Evolutionary conservation across 2,113 vertebrate species (phyloP), one percentile per base, ranked within the genome.

Genomic region (Phoxinus phoxinus): DNA sequence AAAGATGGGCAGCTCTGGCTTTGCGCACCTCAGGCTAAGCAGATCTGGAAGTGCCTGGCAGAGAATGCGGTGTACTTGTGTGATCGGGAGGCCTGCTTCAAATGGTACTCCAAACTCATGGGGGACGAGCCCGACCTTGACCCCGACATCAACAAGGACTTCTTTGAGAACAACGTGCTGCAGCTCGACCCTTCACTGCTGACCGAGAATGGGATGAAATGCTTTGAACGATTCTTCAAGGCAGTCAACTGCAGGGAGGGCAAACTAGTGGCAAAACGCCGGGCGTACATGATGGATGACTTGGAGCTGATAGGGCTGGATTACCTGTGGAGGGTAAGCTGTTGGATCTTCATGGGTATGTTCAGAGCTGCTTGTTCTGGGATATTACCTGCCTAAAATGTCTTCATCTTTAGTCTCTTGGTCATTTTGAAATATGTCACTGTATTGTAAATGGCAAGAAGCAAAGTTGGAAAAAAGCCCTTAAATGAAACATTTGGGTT

Each of bases 21-120:
- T 63, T 99, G 98, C 91, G 98, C 98, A 84, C 98, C 98, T 85
- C 98, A 99, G 92, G 98, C 98, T 90, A 99, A 99, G 92, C 98
- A 99, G 94, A 99, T 99, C 92, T 99, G 98, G 98, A 99, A 99
- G 93, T 99, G 98, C 94, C 95, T 99, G 95, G 98, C 98, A 75
- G 98, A 99, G 94, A 99, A 99, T 75, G 98, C 98, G 0, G 98
- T 99, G 91, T 99, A 98, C 92, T 96, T 99, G 90, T 99, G 98
- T 94, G 98, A 99, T 94, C 97, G 98, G 0, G 98, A 99, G 94
- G 98, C 98, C 91, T 99, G 98, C 95, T 99, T 99, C 94, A 99
- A 99, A 94, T 99, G 98, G 98, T 99, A 99, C 96, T 99, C 98
- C 89, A 99, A 99, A 90, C 94, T 99, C 88, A 99, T 99, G 98